Percentiles rank a stretch among this genome's conserved stretches.
phyloP scores from a whole-genome alignment of 2,888 invertebrate species.

The Brachycybe producta region DNA sequence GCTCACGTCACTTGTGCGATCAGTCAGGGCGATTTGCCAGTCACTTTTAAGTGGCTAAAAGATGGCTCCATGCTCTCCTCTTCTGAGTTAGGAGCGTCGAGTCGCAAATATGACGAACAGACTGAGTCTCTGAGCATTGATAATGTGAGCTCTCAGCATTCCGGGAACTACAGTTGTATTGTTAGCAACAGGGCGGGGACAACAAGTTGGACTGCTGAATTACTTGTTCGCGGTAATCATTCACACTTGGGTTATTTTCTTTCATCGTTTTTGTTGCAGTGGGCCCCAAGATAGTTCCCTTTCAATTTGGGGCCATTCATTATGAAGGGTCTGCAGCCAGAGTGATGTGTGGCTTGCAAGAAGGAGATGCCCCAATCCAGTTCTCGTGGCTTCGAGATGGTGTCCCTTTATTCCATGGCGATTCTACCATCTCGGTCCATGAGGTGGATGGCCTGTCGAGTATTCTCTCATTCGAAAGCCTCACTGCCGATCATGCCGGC shows the following conservation, averaged over 20 bases:
- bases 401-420: not conserved
- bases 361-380: constrained; percentile 35
- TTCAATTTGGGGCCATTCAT: not conserved
- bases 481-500: constrained; percentile 28
- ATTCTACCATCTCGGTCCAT: constrained; percentile 26
- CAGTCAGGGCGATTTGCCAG: constrained; percentile 5
- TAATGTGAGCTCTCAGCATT: constrained; percentile 6
- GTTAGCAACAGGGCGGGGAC: not conserved
- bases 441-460: constrained; percentile 31
- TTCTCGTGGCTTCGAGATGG: not conserved
- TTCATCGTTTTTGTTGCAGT: not conserved
- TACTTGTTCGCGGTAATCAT: constrained; percentile 8
- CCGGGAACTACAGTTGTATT: constrained; percentile 9
- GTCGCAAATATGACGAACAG: not conserved
- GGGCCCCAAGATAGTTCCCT: not conserved
- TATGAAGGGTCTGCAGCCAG: constrained; percentile 1
- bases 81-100: constrained; percentile 14
- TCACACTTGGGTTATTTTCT: too few species aligned
- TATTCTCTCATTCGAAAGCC: constrained; percentile 38
- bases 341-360: constrained; percentile 5
- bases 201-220: not conserved
- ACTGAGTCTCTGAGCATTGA: constrained; percentile 5
- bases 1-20: constrained; percentile 9
- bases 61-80: not conserved
- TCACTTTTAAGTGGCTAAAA: constrained; percentile 8